These are phyloP conservation scores for Pteropus rufus DNA, from an alignment of 2,797 vertebrate species.

Conservation along the genomic window DNA sequence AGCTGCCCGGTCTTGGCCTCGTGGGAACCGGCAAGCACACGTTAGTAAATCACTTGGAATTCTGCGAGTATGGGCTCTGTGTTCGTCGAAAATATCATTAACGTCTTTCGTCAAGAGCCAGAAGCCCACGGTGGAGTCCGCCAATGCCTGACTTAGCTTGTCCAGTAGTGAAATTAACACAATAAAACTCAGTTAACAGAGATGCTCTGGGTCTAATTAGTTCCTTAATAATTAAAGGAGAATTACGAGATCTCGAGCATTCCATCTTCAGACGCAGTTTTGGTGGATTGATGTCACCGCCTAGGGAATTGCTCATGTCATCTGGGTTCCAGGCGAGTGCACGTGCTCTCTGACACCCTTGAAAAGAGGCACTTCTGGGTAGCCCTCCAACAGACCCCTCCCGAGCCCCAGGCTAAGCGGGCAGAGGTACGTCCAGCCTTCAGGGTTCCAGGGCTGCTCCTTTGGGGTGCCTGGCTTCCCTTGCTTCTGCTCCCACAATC, in stretches of 20 bases:
- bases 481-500: too few relatives aligned
- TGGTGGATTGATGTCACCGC: conserved; percentile 51
- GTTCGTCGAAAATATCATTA: conserved; percentile 57
- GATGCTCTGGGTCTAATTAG: conserved; percentile 65
- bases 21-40: background rate
- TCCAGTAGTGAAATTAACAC: conserved; percentile 61
- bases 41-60: conserved; percentile 28
- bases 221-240: conserved; percentile 72
- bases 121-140: conserved; percentile 20
- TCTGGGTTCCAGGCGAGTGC: background rate
- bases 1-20: background rate
- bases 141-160: conserved; percentile 67
- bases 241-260: conserved; percentile 58
- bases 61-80: background rate
- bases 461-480: background rate
- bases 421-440: conserved; percentile 66
- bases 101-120: conserved; percentile 65
- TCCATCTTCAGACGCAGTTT: conserved; percentile 52
- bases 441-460: background rate
- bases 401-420: background rate
- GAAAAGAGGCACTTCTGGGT: background rate
- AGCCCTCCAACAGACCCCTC: background rate
- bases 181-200: conserved; percentile 58
- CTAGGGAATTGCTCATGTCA: background rate
- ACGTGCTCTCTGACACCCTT: background rate